Conservation (phyloP, 1,140 invertebrate species). For the Drosophila seguyi region DNA sequence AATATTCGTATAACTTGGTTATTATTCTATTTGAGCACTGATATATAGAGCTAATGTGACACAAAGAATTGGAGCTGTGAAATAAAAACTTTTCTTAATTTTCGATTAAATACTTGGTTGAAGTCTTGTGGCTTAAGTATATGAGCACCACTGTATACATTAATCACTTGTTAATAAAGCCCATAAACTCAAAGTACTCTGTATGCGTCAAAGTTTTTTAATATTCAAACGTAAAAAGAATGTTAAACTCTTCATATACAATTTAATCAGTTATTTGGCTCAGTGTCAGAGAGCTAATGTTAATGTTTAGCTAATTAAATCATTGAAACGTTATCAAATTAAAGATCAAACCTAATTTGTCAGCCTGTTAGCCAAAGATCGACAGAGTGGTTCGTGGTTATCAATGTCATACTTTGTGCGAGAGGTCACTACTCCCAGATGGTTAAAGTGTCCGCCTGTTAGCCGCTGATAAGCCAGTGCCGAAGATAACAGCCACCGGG, state of each 20-base stretch:
- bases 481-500: conserved; percentile 7
- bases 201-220: not conserved
- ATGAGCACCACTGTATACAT: too few relatives aligned
- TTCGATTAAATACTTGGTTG: too few relatives aligned
- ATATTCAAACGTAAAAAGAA: too few relatives aligned
- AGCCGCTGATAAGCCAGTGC: conserved; percentile 19
- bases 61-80: too few relatives aligned
- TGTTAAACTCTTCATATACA: too few relatives aligned
- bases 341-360: not conserved
- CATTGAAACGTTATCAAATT: conserved; percentile 1
- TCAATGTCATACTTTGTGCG: conserved; percentile 10
- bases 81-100: too few relatives aligned
- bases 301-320: not conserved
- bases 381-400: not conserved
- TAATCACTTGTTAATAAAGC: too few relatives aligned
- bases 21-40: too few relatives aligned
- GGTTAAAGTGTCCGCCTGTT: conserved; percentile 3
- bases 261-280: not conserved
- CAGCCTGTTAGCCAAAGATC: not conserved
- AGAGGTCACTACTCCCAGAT: conserved; percentile 33
- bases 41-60: too few relatives aligned
- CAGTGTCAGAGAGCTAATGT: not conserved
- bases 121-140: too few relatives aligned
- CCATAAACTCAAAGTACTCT: too few relatives aligned
- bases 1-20: too few relatives aligned